Percentiles rank a stretch among this genome's conserved stretches.
Conservation (phyloP, 2,113 vertebrate species). For the Antechinus flavipes region DNA sequence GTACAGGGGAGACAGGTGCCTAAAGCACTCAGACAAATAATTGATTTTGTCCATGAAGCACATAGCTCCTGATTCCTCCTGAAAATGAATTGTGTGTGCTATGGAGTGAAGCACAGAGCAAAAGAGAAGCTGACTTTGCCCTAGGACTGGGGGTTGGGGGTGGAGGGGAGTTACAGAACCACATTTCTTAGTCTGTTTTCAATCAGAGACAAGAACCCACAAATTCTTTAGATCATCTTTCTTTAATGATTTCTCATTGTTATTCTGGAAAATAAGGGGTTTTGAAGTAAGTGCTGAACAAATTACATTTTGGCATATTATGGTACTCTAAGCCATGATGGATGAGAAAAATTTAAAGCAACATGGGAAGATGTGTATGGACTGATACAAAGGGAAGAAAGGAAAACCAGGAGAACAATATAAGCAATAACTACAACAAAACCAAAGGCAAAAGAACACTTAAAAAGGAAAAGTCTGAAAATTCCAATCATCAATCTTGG, state of each 20-base stretch:
- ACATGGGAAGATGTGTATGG: neutral
- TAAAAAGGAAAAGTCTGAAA: neutral
- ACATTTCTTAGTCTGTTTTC: neutral
- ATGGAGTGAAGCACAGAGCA: neutral
- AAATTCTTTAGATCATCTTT: neutral
- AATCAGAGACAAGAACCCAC: neutral
- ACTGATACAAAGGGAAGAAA: neutral
- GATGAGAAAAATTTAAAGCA: neutral
- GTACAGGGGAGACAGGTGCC: neutral
- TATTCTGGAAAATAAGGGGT: slow-evolving; percentile 40
- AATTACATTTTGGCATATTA: neutral
- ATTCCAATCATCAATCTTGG: neutral
- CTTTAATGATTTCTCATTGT: accelerated
- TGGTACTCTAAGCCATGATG: neutral
- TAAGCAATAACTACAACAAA: neutral
- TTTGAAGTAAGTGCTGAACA: neutral
- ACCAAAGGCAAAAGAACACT: neutral
- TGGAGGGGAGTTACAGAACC: neutral
- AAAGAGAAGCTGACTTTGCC: neutral
- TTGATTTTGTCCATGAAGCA: neutral
- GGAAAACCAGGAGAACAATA: neutral
- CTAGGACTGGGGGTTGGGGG: neutral
- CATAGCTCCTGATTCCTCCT: neutral
- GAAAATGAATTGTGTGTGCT: neutral
- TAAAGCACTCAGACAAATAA: slow-evolving; percentile 38